Evolutionary conservation across 2,797 vertebrate species (phyloP), one percentile per base, ranked within the genome.

Genomic region (Smutsia temminckii): DNA sequence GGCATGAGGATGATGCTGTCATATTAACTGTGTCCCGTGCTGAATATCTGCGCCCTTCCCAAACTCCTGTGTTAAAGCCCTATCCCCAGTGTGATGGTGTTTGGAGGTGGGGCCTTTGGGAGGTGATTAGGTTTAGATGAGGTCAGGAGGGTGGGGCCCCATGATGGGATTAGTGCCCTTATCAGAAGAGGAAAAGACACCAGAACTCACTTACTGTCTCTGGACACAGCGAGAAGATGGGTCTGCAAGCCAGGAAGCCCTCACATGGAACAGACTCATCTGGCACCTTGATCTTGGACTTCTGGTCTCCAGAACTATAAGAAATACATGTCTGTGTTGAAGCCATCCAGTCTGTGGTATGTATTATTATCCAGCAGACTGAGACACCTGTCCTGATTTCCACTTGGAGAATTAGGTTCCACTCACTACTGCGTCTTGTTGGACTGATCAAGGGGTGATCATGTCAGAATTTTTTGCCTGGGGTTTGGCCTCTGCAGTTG

Each of bases 251-350:
- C 18, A 51, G 75, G 51, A 59, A 2, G 21, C 59, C 40, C 16
- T 51, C 69, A 2, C 3, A 6, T 14, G 69, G 37, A 81, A 40
- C 37, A 0, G 0, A 27, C 9, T 37, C 2, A 16, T 12, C 18
- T 5, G 3, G 61, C 20, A 9, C 29, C n/a, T 94, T 46, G 64
- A 42, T 59, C 53, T 85, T 53, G 78, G 78, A 40, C 29, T 27
- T 61, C 51, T 8, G 66, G n/a, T 55, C 86, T 88, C 83, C 14
- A 1, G 21, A 80, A 3, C 16, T 10, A 14, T 69, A 53, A 78
- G 32, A 72, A 57, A 46, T n/a, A 27, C 6, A 42, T 68, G 27
- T 46, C n/a, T 64, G 12, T 20, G 34, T 66, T 78, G 14, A 57
- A 32, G 84, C 8, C 16, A 14, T 18, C 40, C 5, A 42, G 14